Base-by-base conservation (phyloP, 53 echinoderm and acorn worm genomes). In the Holothuria scabra region DNA sequence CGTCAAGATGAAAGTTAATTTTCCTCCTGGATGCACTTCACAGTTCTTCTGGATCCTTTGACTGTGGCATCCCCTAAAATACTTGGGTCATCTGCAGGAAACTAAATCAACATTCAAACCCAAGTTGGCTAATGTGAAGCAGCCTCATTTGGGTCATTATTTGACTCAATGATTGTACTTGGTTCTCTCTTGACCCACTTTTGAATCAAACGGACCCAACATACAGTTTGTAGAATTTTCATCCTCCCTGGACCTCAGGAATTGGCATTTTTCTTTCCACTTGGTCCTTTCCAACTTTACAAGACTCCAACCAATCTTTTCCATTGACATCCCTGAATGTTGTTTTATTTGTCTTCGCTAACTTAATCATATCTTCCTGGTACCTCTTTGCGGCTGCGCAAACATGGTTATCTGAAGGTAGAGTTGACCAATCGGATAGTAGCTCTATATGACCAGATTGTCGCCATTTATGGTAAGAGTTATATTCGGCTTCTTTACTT, bases 201-300 rank as follows among this genome's bases (percentile, higher is more conserved):
- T n/a, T n/a, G n/a, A n/a, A n/a, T n/a, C n/a, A n/a, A n/a, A n/a
- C n/a, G n/a, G n/a, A n/a, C n/a, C n/a, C n/a, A n/a, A n/a, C n/a
- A n/a, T n/a, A n/a, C n/a, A n/a, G n/a, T n/a, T n/a, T n/a, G n/a
- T n/a, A n/a, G n/a, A n/a, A n/a, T n/a, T n/a, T 52, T 52, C 52
- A 52, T 18, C 1, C 16, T 8, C 52, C 57, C 30, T 57, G 56
- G 58, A 56, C 4, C 21, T 81, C 82, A 31, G 62, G 82, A 13
- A 81, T 61, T 25, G 82, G 82, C 24, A 81, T 8, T 13, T 41
- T 22, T 25, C 25, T 81, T 33, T 61, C 37, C 31, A 81, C 46
- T 63, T 81, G 63, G 65, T 64, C 82, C 24, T 49, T 81, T 38
- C 65, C 64, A 14, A 81, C 34, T 37, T 81, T 81, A 81, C 82